Base-by-base conservation (phyloP, 1,140 invertebrate species). In the Aphaenogaster ashmeadi region DNA sequence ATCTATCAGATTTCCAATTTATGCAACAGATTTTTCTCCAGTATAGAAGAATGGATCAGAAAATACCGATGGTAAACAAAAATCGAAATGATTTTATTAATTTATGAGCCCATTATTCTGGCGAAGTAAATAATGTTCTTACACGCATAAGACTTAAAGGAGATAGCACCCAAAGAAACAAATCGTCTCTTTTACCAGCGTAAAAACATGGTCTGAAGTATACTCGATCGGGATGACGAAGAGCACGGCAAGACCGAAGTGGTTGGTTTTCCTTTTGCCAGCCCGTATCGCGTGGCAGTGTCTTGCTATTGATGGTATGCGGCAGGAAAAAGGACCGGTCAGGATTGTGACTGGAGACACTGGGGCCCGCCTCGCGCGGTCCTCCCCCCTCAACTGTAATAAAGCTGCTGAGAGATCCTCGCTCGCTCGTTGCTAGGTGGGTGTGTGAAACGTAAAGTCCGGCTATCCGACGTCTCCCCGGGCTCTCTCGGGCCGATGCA, bases 401-500 rank as follows among this genome's bases (percentile, higher is more conserved):
- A 44, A 86, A 62, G 47, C 52, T n/a, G 67, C 41, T 44, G 62
- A 21, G 62, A 21, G 52, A 54, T 85, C 50, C 47, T 38, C 15
- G 47, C 47, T 47, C 60, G 36, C 38, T 33, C 50, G 89, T 84
- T 91, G 89, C 87, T 79, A 90, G 87, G 71, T 91, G 83, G 87
- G 90, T 89, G 90, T 89, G 89, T 80, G 89, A 91, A 91, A 91
- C 69, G 89, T 91, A 91, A 91, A 91, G 87, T 87, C 87, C 87
- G 87, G 74, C 90, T 87, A 91, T 88, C 89, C 78, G 64, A 90
- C 78, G 78, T 71, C 50, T 81, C 78, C 83, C 80, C 77, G 80
- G 74, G 67, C 89, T 84, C 75, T 47, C 54, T 60, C 87, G 87
- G 91, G 91, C 92, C 92, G 92, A 93, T 94, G 93, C 88, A 93